Evolutionary conservation across 1,140 invertebrate species (phyloP).

Genomic region (Bombus confusus): DNA sequence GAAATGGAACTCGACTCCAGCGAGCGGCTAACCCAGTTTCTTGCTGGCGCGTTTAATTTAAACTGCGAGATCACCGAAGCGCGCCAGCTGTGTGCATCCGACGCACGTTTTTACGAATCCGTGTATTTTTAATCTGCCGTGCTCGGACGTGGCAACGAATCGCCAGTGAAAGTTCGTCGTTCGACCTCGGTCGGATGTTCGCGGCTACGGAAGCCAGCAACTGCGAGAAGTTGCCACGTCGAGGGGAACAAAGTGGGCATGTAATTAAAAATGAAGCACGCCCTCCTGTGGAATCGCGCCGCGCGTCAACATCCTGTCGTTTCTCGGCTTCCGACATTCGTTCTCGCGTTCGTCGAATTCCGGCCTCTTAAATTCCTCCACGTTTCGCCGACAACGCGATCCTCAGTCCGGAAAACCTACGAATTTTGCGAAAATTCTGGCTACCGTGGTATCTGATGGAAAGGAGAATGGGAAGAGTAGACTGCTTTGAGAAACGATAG

Average conservation of each 20-base stretch:
- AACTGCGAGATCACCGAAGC: neutral
- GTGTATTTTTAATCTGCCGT: neutral
- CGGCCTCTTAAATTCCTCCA: no score
- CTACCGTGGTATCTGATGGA: no score
- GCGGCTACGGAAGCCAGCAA: neutral
- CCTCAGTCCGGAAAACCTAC: no score
- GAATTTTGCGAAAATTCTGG: no score
- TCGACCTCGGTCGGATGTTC: conserved; percentile 3
- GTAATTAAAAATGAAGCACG: conserved; percentile 41
- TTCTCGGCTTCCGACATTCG: neutral
- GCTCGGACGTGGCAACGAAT: neutral
- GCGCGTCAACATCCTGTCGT: neutral
- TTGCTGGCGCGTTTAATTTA: neutral
- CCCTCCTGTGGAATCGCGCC: neutral
- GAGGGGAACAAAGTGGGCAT: neutral
- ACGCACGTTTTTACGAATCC: neutral
- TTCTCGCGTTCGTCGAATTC: no score
- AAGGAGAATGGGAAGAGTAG: no score
- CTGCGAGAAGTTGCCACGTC: neutral
- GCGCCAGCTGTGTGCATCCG: neutral
- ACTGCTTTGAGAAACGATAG: neutral
- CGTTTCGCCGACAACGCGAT: no score
- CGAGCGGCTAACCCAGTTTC: conserved; percentile 15
- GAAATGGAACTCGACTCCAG: neutral
- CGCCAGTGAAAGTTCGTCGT: conserved; percentile 43